phyloP scores from a whole-genome alignment of 2,888 invertebrate genomes.

The Neocrepidodera transversa region DNA sequence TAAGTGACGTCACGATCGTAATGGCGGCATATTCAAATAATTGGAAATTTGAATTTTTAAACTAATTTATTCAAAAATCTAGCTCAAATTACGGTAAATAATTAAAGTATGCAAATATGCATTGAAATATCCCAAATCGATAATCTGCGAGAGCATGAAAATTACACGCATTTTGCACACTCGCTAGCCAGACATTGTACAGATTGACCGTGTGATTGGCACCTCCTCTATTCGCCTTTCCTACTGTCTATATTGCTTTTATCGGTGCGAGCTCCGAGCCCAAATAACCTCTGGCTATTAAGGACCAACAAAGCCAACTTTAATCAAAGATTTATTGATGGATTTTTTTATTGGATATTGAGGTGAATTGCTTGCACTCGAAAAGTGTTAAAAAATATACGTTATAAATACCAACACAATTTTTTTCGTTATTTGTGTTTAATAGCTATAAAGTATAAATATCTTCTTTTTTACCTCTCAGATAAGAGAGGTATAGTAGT shows the following conservation, averaged over 20 bases:
- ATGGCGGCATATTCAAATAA: too few species aligned
- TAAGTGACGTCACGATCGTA: too few species aligned
- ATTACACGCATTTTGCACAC: slow-evolving; percentile 21
- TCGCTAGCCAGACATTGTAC: slow-evolving; percentile 20
- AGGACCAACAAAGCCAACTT: slow-evolving; percentile 5
- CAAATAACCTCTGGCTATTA: background rate
- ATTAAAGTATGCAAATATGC: slow-evolving; percentile 18
- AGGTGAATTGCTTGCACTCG: background rate
- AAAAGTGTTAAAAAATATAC: too few species aligned
- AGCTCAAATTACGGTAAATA: too few species aligned
- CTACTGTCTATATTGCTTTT: slow-evolving; percentile 12
- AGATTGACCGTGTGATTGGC: slow-evolving; percentile 21
- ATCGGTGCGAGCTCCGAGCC: slow-evolving; percentile 1
- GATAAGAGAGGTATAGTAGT: too few species aligned
- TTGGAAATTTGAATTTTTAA: too few species aligned
- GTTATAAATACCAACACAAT: too few species aligned
- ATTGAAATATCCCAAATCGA: slow-evolving; percentile 9
- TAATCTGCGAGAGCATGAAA: slow-evolving; percentile 2
- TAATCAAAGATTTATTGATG: slow-evolving; percentile 9
- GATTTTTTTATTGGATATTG: background rate
- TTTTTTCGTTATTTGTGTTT: too few species aligned
- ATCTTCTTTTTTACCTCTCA: too few species aligned
- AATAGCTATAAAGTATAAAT: too few species aligned
- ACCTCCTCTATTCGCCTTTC: slow-evolving; percentile 3
- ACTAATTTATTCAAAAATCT: too few species aligned